phyloP scores from a whole-genome alignment of 1,140 invertebrate species.

The Anastrepha obliqua region DNA sequence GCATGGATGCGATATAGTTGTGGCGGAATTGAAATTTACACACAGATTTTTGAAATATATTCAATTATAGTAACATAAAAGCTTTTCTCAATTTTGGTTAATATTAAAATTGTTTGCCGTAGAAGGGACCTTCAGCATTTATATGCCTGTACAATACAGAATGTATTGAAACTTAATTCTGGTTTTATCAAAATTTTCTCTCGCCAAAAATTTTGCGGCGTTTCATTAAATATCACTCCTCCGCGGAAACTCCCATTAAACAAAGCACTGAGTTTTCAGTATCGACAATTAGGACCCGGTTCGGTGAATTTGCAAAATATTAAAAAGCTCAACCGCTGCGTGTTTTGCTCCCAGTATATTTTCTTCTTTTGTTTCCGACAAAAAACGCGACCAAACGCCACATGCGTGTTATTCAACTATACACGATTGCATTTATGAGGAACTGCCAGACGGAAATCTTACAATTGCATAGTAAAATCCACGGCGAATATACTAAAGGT shows the following conservation, averaged over 20 bases:
- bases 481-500: too few relatives aligned
- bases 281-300: neutral
- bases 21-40: conserved; percentile 69
- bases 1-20: conserved; percentile 69
- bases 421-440: conserved; percentile 15
- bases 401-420: conserved; percentile 50
- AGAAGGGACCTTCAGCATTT: conserved; percentile 9
- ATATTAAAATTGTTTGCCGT: neutral
- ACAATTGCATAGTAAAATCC: too few relatives aligned
- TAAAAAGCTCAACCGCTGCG: conserved; percentile 13
- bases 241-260: neutral
- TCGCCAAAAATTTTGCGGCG: neutral
- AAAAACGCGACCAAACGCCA: conserved; percentile 45
- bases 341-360: conserved; percentile 33
- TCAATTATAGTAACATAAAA: neutral
- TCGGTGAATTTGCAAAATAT: neutral
- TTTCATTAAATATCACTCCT: conserved; percentile 21
- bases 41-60: neutral
- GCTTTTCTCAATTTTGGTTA: neutral
- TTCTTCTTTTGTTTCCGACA: conserved; percentile 42
- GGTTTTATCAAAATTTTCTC: conserved; percentile 39
- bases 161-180: conserved; percentile 20
- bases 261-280: neutral
- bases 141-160: neutral
- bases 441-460: neutral